phyloP scores from a whole-genome alignment of 2,113 vertebrate species.

The Mionectes macconnelli region DNA sequence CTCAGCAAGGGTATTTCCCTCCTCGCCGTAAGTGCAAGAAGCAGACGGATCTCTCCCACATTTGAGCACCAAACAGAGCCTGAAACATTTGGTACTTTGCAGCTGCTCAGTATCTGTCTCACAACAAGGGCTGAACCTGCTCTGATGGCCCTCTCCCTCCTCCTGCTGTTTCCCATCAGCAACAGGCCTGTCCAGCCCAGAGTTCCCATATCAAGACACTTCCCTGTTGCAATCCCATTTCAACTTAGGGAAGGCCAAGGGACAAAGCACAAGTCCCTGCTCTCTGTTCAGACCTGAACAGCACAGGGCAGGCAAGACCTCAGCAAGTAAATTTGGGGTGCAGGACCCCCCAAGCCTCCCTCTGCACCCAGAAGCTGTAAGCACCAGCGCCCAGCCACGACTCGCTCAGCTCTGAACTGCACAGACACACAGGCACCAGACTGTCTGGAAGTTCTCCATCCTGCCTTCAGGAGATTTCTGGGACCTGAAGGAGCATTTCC shows the following conservation, averaged over 20 bases:
- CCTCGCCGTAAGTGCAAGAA: not conserved
- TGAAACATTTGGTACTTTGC: not conserved
- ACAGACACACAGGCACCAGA: not conserved
- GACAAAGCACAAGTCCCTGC: not conserved
- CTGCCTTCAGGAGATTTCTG: not conserved
- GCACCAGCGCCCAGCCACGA: not conserved
- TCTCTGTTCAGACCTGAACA: not conserved
- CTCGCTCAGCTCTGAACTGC: not conserved
- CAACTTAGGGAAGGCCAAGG: not conserved
- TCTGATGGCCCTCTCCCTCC: not conserved
- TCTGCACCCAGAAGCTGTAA: not conserved
- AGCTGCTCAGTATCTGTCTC: conserved; percentile 23
- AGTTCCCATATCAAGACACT: not conserved
- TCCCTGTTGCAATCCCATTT: not conserved
- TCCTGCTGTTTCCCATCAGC: not conserved
- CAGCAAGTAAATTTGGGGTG: fast-evolving
- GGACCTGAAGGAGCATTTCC: conserved; percentile 7
- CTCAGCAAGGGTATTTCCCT: not conserved
- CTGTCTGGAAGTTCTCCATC: conserved; percentile 6
- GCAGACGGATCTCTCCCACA: not conserved
- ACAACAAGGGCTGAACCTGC: not conserved
- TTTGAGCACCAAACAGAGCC: not conserved
- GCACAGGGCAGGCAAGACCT: not conserved
- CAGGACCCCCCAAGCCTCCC: not conserved
- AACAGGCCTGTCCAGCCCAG: not conserved